Evolutionary conservation across 2,888 invertebrate species (phyloP).

Genomic region (Arctia plantaginis): DNA sequence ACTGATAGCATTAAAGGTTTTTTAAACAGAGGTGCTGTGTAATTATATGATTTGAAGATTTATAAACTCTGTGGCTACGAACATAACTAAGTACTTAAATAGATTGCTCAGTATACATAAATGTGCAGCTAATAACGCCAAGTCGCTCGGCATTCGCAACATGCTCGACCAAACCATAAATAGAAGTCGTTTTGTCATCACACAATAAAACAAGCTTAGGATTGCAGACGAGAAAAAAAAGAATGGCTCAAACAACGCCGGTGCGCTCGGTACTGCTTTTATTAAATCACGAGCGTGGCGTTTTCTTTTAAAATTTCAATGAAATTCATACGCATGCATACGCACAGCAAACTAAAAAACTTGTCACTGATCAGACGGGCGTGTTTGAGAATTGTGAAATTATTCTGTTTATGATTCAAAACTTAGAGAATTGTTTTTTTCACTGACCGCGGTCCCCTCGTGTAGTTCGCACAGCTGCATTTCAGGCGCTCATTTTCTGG

Average conservation of each 20-base stretch:
- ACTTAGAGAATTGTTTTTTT: constrained; percentile 34
- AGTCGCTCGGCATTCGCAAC: constrained; percentile 56
- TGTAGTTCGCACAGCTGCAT: constrained; percentile 74
- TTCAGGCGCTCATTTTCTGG: constrained; percentile 78
- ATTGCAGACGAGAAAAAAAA: constrained; percentile 72
- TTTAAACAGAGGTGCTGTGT: no score
- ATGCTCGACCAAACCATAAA: constrained; percentile 61
- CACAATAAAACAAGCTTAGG: constrained; percentile 70
- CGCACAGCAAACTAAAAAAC: constrained; percentile 64
- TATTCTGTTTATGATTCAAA: background rate
- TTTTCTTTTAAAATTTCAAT: constrained; percentile 81
- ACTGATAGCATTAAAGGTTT: background rate
- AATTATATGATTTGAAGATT: constrained; percentile 10
- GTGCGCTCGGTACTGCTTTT: constrained; percentile 68
- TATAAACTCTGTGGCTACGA: constrained; percentile 30
- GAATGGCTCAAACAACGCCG: constrained; percentile 63
- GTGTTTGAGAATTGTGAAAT: no score
- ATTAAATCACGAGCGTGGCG: constrained; percentile 60
- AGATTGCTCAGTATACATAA: constrained; percentile 38
- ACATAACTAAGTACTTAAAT: constrained; percentile 37
- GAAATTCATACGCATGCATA: constrained; percentile 78
- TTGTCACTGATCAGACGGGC: no score
- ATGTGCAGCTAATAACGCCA: constrained; percentile 41
- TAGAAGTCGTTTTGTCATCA: constrained; percentile 70
- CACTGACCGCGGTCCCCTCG: no score